Base-by-base conservation (phyloP, 1,140 invertebrate genomes). In the Zaprionus kolodkinae region DNA sequence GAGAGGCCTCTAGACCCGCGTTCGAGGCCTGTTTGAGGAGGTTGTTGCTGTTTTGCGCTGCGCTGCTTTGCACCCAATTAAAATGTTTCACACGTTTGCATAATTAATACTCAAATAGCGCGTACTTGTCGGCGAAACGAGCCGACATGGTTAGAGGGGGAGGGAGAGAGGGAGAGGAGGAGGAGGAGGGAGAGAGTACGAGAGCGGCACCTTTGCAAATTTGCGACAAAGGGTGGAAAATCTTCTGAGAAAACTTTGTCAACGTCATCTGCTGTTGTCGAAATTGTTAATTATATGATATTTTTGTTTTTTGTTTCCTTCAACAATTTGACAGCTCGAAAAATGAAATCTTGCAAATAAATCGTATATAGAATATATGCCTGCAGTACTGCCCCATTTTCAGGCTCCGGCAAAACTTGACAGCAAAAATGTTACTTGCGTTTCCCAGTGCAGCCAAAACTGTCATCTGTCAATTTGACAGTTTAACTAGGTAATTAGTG, bases 391-490 rank as follows among this genome's bases (percentile, higher is more conserved):
- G 62, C 61, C 21, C 17, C 36, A 27, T 43, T 55, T 45, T 54
- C 50, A 27, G 45, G 45, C 45, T 21, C 33, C 33, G 36, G 45
- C 57, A 30, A 43, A 62, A 55, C 56, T 84, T 88, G 81, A 88
- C 85, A 55, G 71, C 48, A 55, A 85, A 91, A 88, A 78, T 90
- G 81, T 91, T 90, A 84, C 81, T 90, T 86, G 67, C 67, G 76
- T 81, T 81, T 50, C 17, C 66, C 73, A 27, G 45, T 55, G 59
- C 84, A 76, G 77, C 84, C 87, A 82, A 86, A 90, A 86, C 86
- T 89, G 86, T 91, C 89, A 91, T 91, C 89, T 91, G 89, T 91
- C 89, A 91, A 91, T 91, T 83, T 91, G 89, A 91, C 89, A 91
- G 89, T 87, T 91, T 91, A 91, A 91, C 89, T 89, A 89, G 86